A percentile compares a stretch with the other conserved stretches of the same genome.
phyloP scores from a whole-genome alignment of 2,888 invertebrate species.

The Sesia apiformis region DNA sequence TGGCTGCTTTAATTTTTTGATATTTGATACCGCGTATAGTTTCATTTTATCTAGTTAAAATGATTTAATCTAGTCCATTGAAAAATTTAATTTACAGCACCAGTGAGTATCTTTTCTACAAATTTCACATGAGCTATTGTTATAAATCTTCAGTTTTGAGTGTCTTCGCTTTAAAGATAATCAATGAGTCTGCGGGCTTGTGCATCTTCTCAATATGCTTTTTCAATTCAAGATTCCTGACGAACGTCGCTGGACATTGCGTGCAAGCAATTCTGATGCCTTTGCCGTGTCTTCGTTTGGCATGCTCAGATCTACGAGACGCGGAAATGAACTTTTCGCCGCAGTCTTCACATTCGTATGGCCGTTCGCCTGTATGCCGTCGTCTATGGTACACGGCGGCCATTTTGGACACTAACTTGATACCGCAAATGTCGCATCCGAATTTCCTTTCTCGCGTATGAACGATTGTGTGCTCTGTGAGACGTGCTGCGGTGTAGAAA shows the following conservation, averaged over 20 bases:
- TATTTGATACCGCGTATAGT: too few relatives aligned
- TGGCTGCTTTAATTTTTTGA: too few relatives aligned
- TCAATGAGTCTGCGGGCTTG: background rate
- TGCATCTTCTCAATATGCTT: constrained; percentile 46
- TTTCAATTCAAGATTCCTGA: constrained; percentile 39
- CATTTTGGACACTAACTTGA: constrained; percentile 57
- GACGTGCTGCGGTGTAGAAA: constrained; percentile 63
- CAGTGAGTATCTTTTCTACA: too few relatives aligned
- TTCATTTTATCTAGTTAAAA: too few relatives aligned
- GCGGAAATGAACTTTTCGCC: constrained; percentile 56
- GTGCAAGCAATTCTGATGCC: constrained; percentile 37
- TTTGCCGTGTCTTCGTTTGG: constrained; percentile 51
- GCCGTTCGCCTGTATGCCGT: constrained; percentile 61
- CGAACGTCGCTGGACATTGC: constrained; percentile 40
- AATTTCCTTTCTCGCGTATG: constrained; percentile 70
- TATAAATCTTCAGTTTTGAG: too few relatives aligned
- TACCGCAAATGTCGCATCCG: constrained; percentile 68
- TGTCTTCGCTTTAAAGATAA: too few relatives aligned
- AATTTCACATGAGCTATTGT: too few relatives aligned
- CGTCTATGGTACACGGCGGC: constrained; percentile 61
- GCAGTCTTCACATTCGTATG: constrained; percentile 57
- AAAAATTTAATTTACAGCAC: too few relatives aligned
- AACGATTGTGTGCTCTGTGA: constrained; percentile 67
- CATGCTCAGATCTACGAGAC: constrained; percentile 54
- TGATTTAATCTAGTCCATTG: too few relatives aligned